These are phyloP conservation scores for Salvelinus fontinalis DNA, from an alignment of 2,113 vertebrate species.

Conservation along the genomic window DNA sequence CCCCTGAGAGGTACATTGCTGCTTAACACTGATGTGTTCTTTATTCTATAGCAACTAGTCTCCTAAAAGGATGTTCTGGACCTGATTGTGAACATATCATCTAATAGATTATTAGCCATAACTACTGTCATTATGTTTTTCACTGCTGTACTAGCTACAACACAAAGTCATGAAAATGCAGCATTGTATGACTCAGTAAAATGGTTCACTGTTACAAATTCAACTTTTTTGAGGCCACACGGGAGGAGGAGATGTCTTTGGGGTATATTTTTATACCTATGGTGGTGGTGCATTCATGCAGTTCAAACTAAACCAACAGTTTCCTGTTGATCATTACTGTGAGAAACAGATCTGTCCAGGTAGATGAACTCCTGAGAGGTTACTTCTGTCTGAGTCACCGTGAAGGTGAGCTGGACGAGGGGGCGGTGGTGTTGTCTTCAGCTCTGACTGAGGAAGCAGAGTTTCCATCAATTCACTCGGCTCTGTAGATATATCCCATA, in stretches of 20 bases:
- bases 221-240: neutral
- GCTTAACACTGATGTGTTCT: neutral
- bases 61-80: no score
- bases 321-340: slow-evolving; percentile 3
- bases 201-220: neutral
- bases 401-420: slow-evolving; percentile 19
- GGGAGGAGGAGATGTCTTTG: neutral
- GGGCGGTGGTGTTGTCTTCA: neutral
- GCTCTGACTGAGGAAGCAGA: neutral
- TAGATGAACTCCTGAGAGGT: neutral
- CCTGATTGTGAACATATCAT: no score
- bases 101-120: no score
- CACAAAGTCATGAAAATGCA: neutral
- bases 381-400: neutral
- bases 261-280: neutral
- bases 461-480: slow-evolving; percentile 16
- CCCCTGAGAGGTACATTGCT: neutral
- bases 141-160: neutral
- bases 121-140: neutral
- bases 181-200: neutral
- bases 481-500: neutral
- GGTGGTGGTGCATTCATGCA: neutral
- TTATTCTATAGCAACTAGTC: neutral
- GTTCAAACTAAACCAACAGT: neutral
- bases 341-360: neutral